Evolutionary conservation across 2,797 vertebrate species (phyloP).

Genomic region (Passerculus sandwichensis): DNA sequence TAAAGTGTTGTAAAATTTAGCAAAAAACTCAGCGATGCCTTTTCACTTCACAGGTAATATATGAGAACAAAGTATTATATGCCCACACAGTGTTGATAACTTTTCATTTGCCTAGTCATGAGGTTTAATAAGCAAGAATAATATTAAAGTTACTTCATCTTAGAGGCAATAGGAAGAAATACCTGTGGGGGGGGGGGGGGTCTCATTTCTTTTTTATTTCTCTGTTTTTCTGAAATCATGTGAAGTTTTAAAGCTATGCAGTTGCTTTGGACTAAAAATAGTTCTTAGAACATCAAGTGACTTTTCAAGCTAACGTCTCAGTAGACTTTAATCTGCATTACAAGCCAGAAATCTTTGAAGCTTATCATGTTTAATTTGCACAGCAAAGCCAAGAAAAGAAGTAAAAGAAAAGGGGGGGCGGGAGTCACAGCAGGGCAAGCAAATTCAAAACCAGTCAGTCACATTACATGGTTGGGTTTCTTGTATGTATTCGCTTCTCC

Average conservation of each 20-base stretch:
- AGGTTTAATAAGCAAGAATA: neutral
- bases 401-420: slow-evolving; percentile 25
- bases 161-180: neutral
- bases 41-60: neutral
- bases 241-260: neutral
- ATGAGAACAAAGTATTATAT: neutral
- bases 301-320: slow-evolving; percentile 54
- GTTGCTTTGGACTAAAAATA: slow-evolving; percentile 56
- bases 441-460: slow-evolving; percentile 47
- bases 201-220: neutral
- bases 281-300: slow-evolving; percentile 40
- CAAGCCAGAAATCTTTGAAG: slow-evolving; percentile 62
- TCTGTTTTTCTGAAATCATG: neutral
- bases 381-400: slow-evolving; percentile 65
- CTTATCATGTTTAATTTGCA: slow-evolving; percentile 65
- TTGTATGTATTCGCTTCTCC: slow-evolving; percentile 52
- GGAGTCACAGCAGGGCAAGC: slow-evolving; percentile 26
- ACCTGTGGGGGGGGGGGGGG: rapidly evolving
- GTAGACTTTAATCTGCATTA: slow-evolving; percentile 65
- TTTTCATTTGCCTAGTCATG: neutral
- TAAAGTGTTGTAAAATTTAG: neutral
- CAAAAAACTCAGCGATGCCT: neutral
- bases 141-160: neutral
- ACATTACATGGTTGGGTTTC: slow-evolving; percentile 60
- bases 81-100: neutral